Conservation (phyloP, 2,113 vertebrate species). For the Felis chaus region DNA sequence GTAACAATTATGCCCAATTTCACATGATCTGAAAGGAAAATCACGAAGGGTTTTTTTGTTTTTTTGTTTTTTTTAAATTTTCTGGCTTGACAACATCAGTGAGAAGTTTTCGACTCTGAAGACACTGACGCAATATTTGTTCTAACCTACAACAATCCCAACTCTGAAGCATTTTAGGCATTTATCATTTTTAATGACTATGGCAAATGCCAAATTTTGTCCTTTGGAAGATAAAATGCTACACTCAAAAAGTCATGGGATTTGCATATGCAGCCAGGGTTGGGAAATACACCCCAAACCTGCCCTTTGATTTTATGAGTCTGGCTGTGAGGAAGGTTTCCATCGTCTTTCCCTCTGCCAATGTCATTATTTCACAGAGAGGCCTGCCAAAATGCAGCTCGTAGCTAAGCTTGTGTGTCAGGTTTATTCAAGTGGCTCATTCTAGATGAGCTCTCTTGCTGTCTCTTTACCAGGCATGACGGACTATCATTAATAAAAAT, state of each 20-base stretch:
- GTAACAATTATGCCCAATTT: slow-evolving; percentile 18
- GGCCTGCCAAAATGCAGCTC: slow-evolving; percentile 62
- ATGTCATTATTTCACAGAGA: slow-evolving; percentile 66
- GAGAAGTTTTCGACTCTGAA: slow-evolving; percentile 40
- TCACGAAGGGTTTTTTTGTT: neutral
- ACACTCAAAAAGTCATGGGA: slow-evolving; percentile 72
- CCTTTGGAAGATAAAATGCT: slow-evolving; percentile 81
- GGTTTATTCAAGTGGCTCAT: slow-evolving; percentile 77
- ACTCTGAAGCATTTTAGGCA: slow-evolving; percentile 68
- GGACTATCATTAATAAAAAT: slow-evolving; percentile 79
- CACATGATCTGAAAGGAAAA: slow-evolving; percentile 18
- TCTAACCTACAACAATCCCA: slow-evolving; percentile 56
- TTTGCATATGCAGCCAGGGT: slow-evolving; percentile 71
- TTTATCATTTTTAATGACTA: slow-evolving; percentile 81
- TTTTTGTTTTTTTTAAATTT: neutral
- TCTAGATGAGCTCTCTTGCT: slow-evolving; percentile 66
- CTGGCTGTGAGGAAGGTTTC: slow-evolving; percentile 76
- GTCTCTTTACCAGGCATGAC: slow-evolving; percentile 74
- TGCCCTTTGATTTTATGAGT: slow-evolving; percentile 79
- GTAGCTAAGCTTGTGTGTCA: slow-evolving; percentile 66
- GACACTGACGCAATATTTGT: slow-evolving; percentile 69
- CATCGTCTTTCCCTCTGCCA: slow-evolving; percentile 62
- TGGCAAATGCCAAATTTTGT: slow-evolving; percentile 78
- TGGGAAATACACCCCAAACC: slow-evolving; percentile 66
- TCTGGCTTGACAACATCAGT: slow-evolving; percentile 39